These are phyloP conservation scores for Meloidogyne exigua DNA, from an alignment of 1,140 invertebrate species.

Conservation along the genomic window DNA sequence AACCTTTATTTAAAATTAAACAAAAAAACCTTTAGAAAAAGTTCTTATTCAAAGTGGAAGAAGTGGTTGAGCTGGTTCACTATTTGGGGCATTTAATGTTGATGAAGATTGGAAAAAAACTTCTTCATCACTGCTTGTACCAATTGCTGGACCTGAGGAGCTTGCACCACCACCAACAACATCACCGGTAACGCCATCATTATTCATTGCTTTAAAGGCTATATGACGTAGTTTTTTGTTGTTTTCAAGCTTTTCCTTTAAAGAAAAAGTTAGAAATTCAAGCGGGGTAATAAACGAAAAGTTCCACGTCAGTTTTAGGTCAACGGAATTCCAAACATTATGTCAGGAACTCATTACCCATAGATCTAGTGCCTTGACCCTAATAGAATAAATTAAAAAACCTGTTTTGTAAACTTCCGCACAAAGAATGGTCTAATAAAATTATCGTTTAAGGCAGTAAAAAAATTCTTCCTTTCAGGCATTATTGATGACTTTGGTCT, in stretches of 20 bases:
- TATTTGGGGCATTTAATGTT: conserved; percentile 22
- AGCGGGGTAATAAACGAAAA: too few species aligned
- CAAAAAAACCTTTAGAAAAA: too few species aligned
- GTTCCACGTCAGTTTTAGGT: too few species aligned
- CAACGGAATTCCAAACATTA: too few species aligned
- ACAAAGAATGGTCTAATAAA: conserved; percentile 48
- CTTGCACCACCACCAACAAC: conserved; percentile 8
- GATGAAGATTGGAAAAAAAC: conserved; percentile 26
- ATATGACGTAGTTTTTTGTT: conserved; percentile 47
- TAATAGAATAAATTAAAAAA: background rate
- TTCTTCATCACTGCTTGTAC: conserved; percentile 25
- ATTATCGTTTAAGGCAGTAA: conserved; percentile 42
- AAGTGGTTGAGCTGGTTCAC: conserved; percentile 25
- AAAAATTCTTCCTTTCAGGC: conserved; percentile 43
- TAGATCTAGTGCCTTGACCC: too few species aligned
- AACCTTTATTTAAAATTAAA: too few species aligned
- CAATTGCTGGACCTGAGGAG: conserved; percentile 10
- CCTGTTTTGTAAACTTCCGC: conserved; percentile 46
- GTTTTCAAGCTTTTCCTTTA: conserved; percentile 45
- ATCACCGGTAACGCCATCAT: conserved; percentile 13
- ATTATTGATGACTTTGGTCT: conserved; percentile 23
- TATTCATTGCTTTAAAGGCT: conserved; percentile 45
- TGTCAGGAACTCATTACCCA: too few species aligned
- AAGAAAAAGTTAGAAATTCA: background rate
- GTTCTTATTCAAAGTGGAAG: conserved; percentile 14